These are phyloP conservation scores for Axis porcinus DNA, from an alignment of 2,113 vertebrate genomes.

Conservation along the genomic window DNA sequence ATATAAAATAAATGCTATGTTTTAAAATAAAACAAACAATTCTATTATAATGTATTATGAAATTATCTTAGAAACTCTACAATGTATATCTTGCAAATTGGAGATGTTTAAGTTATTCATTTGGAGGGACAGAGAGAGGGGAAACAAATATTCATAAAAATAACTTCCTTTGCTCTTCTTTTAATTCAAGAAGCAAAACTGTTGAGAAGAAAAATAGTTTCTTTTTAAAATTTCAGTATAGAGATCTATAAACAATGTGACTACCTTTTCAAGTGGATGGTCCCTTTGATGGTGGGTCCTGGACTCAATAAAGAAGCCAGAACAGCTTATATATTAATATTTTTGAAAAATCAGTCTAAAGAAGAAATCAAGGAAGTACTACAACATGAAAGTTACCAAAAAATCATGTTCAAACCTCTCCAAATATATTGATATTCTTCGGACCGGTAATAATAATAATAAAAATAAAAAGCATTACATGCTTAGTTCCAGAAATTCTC, in stretches of 20 bases:
- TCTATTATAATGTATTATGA: neutral
- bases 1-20: neutral
- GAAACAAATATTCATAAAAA: neutral
- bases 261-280: neutral
- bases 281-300: neutral
- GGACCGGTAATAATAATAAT: constrained; percentile 8
- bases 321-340: neutral
- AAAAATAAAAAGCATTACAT: constrained; percentile 48
- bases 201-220: neutral
- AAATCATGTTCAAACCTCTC: constrained; percentile 38
- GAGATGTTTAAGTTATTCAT: neutral
- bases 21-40: neutral
- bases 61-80: neutral
- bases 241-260: neutral
- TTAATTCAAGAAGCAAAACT: neutral
- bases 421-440: constrained; percentile 66
- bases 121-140: neutral
- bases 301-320: neutral
- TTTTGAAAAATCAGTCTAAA: constrained; percentile 34
- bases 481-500: constrained; percentile 78
- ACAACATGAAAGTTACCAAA: neutral
- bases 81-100: neutral
- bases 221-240: neutral
- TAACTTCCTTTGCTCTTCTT: neutral
- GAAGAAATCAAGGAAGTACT: constrained; percentile 27